These are phyloP conservation scores for Cephus spinipes DNA, from an alignment of 2,888 invertebrate species.

Conservation along the genomic window DNA sequence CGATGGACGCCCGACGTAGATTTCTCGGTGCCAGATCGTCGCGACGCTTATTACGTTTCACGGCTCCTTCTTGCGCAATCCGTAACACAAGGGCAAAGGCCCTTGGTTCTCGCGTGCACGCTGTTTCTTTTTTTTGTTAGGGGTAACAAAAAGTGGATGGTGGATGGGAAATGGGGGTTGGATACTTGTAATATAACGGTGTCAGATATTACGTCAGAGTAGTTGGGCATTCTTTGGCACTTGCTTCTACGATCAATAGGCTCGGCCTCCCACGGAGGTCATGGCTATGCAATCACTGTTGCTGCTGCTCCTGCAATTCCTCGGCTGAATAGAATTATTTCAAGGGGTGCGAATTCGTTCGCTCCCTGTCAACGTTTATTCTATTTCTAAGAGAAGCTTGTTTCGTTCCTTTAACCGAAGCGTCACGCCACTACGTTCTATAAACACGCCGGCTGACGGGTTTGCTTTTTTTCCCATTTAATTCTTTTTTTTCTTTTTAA, in stretches of 20 bases:
- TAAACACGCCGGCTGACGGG: not conserved
- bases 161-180: not conserved
- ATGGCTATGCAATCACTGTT: conserved; percentile 30
- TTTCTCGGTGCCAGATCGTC: not conserved
- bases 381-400: not conserved
- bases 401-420: not conserved
- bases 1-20: not conserved
- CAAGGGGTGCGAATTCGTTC: conserved; percentile 12
- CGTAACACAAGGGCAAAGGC: not conserved
- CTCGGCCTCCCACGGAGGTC: conserved; percentile 35
- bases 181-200: conserved; percentile 7
- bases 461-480: no score
- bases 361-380: conserved; percentile 5
- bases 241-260: conserved; percentile 53
- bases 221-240: conserved; percentile 44
- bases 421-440: not conserved
- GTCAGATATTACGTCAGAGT: conserved; percentile 50
- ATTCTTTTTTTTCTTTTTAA: not conserved
- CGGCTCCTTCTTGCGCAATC: not conserved
- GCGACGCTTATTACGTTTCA: not conserved
- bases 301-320: conserved; percentile 13
- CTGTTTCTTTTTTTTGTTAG: not conserved
- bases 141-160: not conserved
- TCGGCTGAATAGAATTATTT: not conserved
- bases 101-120: not conserved